Base-by-base conservation (phyloP, 2,797 vertebrate genomes). In the Clangula hyemalis region DNA sequence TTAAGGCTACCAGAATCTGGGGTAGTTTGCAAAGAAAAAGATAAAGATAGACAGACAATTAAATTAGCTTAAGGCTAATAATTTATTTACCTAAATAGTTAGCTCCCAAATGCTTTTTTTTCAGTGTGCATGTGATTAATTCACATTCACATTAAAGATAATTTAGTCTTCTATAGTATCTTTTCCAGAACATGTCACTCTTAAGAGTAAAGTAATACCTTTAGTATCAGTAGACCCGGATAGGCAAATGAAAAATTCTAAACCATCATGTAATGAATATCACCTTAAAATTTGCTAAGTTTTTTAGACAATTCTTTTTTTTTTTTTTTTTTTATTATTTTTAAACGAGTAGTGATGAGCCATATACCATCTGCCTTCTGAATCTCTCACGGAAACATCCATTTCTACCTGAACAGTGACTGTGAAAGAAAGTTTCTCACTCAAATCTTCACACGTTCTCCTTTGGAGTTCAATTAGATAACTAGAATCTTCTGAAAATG, bases 331-430 rank as follows among this genome's bases (percentile, higher is more conserved):
- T 24, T 47, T 47, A 45, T 49, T 49, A 49, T 49, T 49, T 49
- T 49, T 49, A 49, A 49, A 49, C 10, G 13, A 49, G 49, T 53
- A 68, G 61, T 61, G 22, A 64, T 82, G 78, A 17, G 34, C 49
- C 32, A 89, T 57, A 90, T 94, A 85, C 90, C 22, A 58, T 70
- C n/a, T 82, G 58, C 43, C 62, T 94, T 85, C 57, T 79, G 71
- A 70, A 84, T 78, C 39, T 72, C 47, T 60, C 61, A 57, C 34
- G 19, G 53, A 39, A 93, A 93, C 49, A 87, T 28, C 9, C 28
- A 32, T 56, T 88, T 92, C 47, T 60, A 81, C 49, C 49, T 27
- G 2, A 49, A 58, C 17, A 36, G 60, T 69, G 27, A 73, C 15
- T 38, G 45, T 27, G 80, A 79, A 86, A 72, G 24, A 41, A 62